Evolutionary conservation across 2,888 invertebrate species (phyloP), one percentile per base, ranked within the genome.

Genomic region (Antheraea yamamai): DNA sequence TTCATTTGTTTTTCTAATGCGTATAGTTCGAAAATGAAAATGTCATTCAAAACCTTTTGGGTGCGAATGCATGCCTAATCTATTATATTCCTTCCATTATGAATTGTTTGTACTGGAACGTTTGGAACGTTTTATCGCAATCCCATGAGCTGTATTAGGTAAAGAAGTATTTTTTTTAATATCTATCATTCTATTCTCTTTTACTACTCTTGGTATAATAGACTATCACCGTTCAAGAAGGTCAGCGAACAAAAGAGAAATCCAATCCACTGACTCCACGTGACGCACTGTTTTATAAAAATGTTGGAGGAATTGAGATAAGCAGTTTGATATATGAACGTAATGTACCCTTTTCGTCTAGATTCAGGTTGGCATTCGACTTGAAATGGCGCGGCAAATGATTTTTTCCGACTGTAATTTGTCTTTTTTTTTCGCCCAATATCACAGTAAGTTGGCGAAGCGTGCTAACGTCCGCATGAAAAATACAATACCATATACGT

Each of bases 271-370:
- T 18, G 39, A 70, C 64, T 16, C 30, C 4, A 39, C 39, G 10
- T 39, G n/a, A 39, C 35, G 35, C 12, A 70, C 70, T 70, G 70
- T 70, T 70, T 66, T 70, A 39, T 70, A 70, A n/a, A 39, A 70
- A 70, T 70, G 70, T n/a, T 12, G n/a, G 39, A n/a, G n/a, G n/a
- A 70, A 35, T 61, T 26, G 23, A 71, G 74, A 75, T 75, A 75
- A 75, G 74, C 61, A 14, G 39, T 72, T 58, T 75, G 74, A 75
- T 75, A 71, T 75, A 75, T 75, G 58, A 64, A 61, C 71, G 39
- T 61, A 75, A 75, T 75, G 61, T 72, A 51, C 74, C 74, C 61
- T 75, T 75, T 75, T 55, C 71, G 72, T 75, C 74, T 75, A 72
- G 74, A 75, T 72, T 75, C 74, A 72, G 74, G 72, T 75, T 61